These are phyloP conservation scores for Pinna nobilis DNA, from an alignment of 1,140 invertebrate species.

Conservation along the genomic window DNA sequence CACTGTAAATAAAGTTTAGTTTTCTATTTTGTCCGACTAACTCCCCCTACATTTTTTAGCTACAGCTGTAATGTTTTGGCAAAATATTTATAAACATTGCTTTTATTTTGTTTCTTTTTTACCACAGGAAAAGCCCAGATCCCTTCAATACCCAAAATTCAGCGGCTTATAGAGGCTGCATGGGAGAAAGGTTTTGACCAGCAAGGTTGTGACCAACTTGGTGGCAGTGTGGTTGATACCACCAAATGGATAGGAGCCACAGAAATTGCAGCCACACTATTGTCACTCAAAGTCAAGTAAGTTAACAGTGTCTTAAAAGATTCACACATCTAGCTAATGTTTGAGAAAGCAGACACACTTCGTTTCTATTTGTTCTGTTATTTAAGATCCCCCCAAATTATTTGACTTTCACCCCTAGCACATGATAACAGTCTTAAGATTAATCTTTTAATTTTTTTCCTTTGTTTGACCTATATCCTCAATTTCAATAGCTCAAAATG, in stretches of 20 bases:
- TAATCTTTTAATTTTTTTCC: no score
- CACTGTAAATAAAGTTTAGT: no score
- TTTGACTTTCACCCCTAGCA: no score
- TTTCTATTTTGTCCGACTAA: no score
- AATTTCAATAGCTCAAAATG: no score
- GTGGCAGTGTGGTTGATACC: slow-evolving; percentile 86
- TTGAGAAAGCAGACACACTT: no score
- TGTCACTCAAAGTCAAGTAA: slow-evolving; percentile 70
- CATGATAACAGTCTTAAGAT: no score
- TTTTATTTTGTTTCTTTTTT: background rate
- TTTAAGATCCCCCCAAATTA: no score
- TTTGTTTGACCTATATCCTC: no score
- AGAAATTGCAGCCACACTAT: slow-evolving; percentile 70
- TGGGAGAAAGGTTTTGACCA: slow-evolving; percentile 93
- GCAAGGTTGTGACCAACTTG: slow-evolving; percentile 88
- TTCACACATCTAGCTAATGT: no score
- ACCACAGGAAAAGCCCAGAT: slow-evolving; percentile 74
- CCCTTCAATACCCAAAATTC: slow-evolving; percentile 89
- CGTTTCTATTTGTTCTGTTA: no score
- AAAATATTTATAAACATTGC: background rate
- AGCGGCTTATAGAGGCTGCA: slow-evolving; percentile 88
- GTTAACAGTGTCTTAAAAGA: slow-evolving; percentile 22
- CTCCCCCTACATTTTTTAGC: background rate
- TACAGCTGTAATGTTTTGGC: background rate
- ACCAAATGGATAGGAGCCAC: slow-evolving; percentile 93